Evolutionary conservation across 2,888 invertebrate genomes (phyloP), one percentile per base, ranked within the genome.

Genomic region (Venusia cambrica): DNA sequence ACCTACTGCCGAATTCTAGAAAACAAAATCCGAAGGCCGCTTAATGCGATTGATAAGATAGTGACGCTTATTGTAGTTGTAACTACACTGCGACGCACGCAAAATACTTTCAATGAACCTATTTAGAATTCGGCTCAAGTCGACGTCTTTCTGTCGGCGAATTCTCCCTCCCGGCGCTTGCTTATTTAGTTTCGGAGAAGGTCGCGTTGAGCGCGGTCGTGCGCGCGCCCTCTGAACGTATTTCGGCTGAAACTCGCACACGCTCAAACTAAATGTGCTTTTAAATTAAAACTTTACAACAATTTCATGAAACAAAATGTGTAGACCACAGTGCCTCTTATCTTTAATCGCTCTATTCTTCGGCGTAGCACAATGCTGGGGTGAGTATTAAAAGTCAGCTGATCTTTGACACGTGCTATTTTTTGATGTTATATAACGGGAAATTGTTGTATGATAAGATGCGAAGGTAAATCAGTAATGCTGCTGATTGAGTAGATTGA

Each of bases 281-380:
- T 73, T 75, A 71, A 51, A 45, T 62, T 52, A 54, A 40, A 42
- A 58, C 52, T 56, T 48, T n/a, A 52, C 18, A 46, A 45, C 38
- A 64, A 59, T 63, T 78, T 78, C 57, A 79, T 84, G 71, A 81
- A 70, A 73, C 62, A 84, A 80, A 75, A 87, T 87, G 85, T 78
- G 71, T 57, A 69, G 51, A 64, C 53, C 51, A 54, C 69, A 69
- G 73, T 78, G 76, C 62, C 47, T 74, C 10, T 54, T 83, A 38
- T 66, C 73, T 30, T 51, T 75, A 39, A 14, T 74, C 41, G 62
- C 70, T 14, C 48, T 83, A 29, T 64, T 60, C 27, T 43, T 74
- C 47, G 68, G 68, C 55, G 51, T 65, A 45, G 79, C 62, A 44
- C 66, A 72, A 33, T 60, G 63, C 7, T 87, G 85, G 85, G 85